Percentiles rank a stretch among this genome's conserved stretches.
Conservation (phyloP, 2,888 invertebrate genomes). For the Amaurobius ferox region DNA sequence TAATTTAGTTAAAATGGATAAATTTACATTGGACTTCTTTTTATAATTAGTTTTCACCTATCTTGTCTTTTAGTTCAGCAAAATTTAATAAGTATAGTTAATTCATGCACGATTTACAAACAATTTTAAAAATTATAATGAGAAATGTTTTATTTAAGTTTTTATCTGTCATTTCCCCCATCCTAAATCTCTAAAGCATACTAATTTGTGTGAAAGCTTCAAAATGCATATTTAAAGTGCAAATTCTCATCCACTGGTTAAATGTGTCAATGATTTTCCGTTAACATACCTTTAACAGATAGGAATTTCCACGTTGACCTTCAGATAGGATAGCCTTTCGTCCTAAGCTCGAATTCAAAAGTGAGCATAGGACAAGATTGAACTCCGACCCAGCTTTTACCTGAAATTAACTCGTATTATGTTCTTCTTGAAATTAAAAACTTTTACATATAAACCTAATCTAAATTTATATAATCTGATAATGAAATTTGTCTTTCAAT, state of each 20-base stretch:
- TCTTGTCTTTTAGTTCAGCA: too few species aligned
- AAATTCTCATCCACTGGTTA: conserved; percentile 30
- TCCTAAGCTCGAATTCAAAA: conserved; percentile 65
- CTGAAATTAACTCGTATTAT: conserved; percentile 60
- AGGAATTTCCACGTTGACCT: conserved; percentile 53
- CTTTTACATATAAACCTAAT: not conserved
- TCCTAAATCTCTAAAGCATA: not conserved
- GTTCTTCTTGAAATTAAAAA: conserved; percentile 42
- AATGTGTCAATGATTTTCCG: conserved; percentile 25
- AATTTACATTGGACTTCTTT: too few species aligned
- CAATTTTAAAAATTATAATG: too few species aligned
- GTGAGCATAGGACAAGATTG: conserved; percentile 52
- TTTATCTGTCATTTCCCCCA: too few species aligned
- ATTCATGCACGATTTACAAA: too few species aligned
- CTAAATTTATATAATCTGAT: not conserved
- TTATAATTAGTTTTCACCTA: too few species aligned
- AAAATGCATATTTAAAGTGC: conserved; percentile 14
- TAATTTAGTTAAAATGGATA: too few species aligned
- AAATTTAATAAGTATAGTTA: too few species aligned
- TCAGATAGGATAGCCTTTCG: conserved; percentile 54
- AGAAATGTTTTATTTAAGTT: too few species aligned
- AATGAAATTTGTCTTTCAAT: not conserved
- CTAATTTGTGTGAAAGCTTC: not conserved
- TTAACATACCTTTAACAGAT: conserved; percentile 59
- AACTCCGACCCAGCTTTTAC: conserved; percentile 51